Evolutionary conservation across 2,888 invertebrate species (phyloP).

Genomic region (Formica aserva): DNA sequence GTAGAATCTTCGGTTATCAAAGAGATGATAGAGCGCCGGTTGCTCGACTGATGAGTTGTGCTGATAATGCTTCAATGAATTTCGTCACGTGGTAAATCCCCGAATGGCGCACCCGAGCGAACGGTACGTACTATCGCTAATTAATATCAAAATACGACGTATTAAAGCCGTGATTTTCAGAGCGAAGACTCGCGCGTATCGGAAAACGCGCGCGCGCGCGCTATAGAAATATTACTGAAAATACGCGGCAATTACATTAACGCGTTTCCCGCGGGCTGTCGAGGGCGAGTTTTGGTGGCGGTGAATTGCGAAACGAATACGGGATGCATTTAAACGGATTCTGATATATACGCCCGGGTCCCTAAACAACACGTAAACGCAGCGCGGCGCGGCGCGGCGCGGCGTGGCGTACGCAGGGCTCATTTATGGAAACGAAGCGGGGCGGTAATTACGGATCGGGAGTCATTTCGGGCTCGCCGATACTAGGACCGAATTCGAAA

Average conservation of each 20-base stretch:
- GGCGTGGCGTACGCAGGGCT: conserved; percentile 32
- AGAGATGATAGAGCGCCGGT: background rate
- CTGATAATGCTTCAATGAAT: conserved; percentile 36
- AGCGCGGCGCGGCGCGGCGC: background rate
- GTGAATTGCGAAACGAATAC: conserved; percentile 52
- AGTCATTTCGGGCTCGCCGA: conserved; percentile 45
- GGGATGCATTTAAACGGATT: conserved; percentile 53
- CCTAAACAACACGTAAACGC: conserved; percentile 53
- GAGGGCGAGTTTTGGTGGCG: conserved; percentile 39
- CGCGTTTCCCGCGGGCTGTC: conserved; percentile 46
- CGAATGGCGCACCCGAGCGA: conserved; percentile 25
- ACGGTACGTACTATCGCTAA: conserved; percentile 30
- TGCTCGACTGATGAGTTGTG: background rate
- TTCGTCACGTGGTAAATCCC: conserved; percentile 32
- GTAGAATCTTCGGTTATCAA: background rate
- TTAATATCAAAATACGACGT: conserved; percentile 47
- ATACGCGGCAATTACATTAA: conserved; percentile 57
- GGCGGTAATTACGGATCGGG: conserved; percentile 63
- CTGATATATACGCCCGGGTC: conserved; percentile 28
- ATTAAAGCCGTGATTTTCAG: conserved; percentile 41
- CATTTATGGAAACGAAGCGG: conserved; percentile 62
- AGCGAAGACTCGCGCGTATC: conserved; percentile 9
- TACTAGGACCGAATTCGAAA: conserved; percentile 58
- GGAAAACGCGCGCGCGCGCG: background rate
- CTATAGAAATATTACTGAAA: conserved; percentile 49